Evolutionary conservation across 2,888 invertebrate species (phyloP).

Genomic region (Cybosia mesomella): DNA sequence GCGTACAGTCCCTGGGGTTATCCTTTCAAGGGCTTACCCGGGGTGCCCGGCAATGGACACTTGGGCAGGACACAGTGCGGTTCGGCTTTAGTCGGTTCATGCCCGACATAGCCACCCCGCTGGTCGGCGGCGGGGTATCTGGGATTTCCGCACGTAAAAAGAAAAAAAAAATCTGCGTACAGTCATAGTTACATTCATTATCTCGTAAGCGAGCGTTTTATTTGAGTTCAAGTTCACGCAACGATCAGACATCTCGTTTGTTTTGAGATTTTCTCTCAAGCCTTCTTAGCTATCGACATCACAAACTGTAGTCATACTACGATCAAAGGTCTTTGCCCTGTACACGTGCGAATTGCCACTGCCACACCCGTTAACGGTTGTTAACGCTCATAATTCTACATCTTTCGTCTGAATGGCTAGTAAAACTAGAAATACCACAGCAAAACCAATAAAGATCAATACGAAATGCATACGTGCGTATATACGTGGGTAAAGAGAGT

Average conservation of each 20-base stretch:
- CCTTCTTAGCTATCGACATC: slow-evolving; percentile 36
- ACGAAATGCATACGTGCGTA: background rate
- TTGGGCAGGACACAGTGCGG: too few species aligned
- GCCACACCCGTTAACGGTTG: slow-evolving; percentile 76
- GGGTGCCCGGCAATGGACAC: too few species aligned
- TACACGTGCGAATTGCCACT: slow-evolving; percentile 68
- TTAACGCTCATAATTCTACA: slow-evolving; percentile 62
- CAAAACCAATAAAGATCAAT: slow-evolving; percentile 37
- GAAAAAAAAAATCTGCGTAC: background rate
- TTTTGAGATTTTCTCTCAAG: slow-evolving; percentile 39
- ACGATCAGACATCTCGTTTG: slow-evolving; percentile 33
- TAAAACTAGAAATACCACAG: slow-evolving; percentile 47
- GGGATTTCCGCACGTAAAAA: too few species aligned
- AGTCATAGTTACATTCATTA: slow-evolving; percentile 20
- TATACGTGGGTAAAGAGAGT: slow-evolving; percentile 35
- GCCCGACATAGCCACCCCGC: too few species aligned
- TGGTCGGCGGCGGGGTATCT: too few species aligned
- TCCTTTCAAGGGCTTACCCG: too few species aligned
- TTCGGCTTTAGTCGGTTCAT: too few species aligned
- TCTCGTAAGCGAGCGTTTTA: slow-evolving; percentile 25
- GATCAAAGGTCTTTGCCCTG: slow-evolving; percentile 68
- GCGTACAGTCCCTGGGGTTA: too few species aligned
- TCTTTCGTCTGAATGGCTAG: slow-evolving; percentile 49
- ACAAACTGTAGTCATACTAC: slow-evolving; percentile 56
- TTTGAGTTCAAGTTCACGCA: slow-evolving; percentile 39